A percentile compares a stretch with the other conserved stretches of the same genome.
phyloP scores from a whole-genome alignment of 35 echinoderm and acorn worm species.

The Acanthaster planci region DNA sequence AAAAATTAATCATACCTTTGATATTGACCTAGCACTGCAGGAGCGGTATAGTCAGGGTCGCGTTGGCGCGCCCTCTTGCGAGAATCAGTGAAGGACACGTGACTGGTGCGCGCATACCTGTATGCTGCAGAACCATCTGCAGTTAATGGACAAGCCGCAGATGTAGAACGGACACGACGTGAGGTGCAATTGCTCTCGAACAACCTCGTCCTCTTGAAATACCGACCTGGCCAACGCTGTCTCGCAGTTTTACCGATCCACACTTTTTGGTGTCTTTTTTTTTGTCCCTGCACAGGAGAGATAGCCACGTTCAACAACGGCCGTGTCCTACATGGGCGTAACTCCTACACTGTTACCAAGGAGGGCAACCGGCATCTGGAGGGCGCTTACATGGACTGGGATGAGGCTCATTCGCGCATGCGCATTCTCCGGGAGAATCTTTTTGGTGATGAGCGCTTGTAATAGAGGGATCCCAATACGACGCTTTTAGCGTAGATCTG shows the following conservation, averaged over 20 bases:
- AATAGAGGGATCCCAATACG: neutral
- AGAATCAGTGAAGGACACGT: too few species aligned
- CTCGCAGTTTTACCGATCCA: too few species aligned
- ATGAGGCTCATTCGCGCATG: conserved; percentile 65
- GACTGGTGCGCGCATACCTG: too few species aligned
- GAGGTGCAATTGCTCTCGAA: too few species aligned
- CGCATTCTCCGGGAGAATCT: conserved; percentile 57
- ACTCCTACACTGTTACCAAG: conserved; percentile 11
- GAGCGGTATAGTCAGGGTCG: too few species aligned
- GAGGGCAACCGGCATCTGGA: conserved; percentile 44
- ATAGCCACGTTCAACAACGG: conserved; percentile 60
- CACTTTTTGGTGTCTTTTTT: neutral
- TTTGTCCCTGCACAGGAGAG: conserved; percentile 36
- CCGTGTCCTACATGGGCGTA: conserved; percentile 58
- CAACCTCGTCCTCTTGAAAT: neutral
- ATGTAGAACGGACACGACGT: too few species aligned
- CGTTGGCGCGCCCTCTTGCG: too few species aligned
- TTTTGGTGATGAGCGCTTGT: neutral
- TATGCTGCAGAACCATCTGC: too few species aligned
- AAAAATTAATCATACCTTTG: too few species aligned
- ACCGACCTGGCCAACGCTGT: neutral
- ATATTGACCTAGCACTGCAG: too few species aligned
- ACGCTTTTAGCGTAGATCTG: too few species aligned
- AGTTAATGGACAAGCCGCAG: too few species aligned
- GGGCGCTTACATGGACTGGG: conserved; percentile 80